Percentiles rank a stretch among this genome's conserved stretches.
These are phyloP conservation scores for Leucophenga maculata DNA, from an alignment of 2,888 invertebrate species.

Conservation along the genomic window DNA sequence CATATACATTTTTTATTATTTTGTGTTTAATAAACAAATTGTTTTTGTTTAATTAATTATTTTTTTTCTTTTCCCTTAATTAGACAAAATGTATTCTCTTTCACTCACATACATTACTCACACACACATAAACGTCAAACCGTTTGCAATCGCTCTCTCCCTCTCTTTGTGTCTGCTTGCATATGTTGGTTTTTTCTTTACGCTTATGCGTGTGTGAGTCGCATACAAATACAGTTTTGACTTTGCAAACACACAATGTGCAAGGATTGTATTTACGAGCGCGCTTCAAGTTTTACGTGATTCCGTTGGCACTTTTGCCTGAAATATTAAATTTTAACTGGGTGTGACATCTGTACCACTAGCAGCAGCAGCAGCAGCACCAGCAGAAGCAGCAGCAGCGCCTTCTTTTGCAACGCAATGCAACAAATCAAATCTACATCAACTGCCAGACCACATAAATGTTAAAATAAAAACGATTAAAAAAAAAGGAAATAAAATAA, in stretches of 20 bases:
- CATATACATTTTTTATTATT: too few relatives aligned
- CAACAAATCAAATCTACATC: too few relatives aligned
- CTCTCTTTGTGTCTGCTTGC: slow-evolving; percentile 34
- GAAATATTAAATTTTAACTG: slow-evolving; percentile 61
- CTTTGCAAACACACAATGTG: slow-evolving; percentile 46
- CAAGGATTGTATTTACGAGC: slow-evolving; percentile 55
- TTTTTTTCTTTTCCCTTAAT: too few relatives aligned
- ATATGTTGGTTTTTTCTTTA: background rate
- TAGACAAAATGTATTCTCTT: too few relatives aligned
- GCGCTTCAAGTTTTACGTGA: slow-evolving; percentile 49
- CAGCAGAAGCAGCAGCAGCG: slow-evolving; percentile 9
- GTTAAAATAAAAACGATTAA: slow-evolving; percentile 18
- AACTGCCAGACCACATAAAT: slow-evolving; percentile 21
- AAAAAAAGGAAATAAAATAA: background rate
- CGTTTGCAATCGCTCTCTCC: too few relatives aligned
- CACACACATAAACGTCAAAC: too few relatives aligned
- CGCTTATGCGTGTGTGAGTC: slow-evolving; percentile 6
- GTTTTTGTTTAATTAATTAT: too few relatives aligned
- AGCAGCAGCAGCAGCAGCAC: slow-evolving; percentile 25
- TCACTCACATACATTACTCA: too few relatives aligned
- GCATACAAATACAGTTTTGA: background rate
- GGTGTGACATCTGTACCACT: slow-evolving; percentile 57
- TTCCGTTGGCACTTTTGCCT: slow-evolving; percentile 51
- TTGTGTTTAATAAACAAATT: too few relatives aligned
- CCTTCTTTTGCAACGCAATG: too few relatives aligned